phyloP scores from a whole-genome alignment of 2,888 invertebrate species.

The Euzetes globulus region DNA sequence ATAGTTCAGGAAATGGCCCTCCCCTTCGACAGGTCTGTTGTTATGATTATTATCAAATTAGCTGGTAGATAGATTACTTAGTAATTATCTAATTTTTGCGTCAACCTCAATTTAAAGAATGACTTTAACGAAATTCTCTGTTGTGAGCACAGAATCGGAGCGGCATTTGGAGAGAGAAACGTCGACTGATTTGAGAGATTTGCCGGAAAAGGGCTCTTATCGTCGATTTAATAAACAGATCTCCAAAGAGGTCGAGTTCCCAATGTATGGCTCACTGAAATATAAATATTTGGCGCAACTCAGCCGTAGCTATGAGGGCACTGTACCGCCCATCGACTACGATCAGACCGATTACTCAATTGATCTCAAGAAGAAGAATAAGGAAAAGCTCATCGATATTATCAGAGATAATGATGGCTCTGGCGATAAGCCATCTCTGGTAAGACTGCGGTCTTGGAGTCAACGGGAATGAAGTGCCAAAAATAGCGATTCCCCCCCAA shows the following conservation, averaged over 20 bases:
- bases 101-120: too few relatives aligned
- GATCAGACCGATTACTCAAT: slow-evolving; percentile 29
- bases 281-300: slow-evolving; percentile 12
- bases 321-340: slow-evolving; percentile 4
- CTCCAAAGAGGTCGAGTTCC: background rate
- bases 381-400: background rate
- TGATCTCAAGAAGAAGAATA: slow-evolving; percentile 14
- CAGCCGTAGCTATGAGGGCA: slow-evolving; percentile 5
- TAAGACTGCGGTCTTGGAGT: slow-evolving; percentile 2
- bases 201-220: background rate
- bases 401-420: background rate
- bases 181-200: background rate
- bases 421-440: background rate
- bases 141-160: too few relatives aligned
- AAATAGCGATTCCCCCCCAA: too few relatives aligned
- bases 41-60: too few relatives aligned
- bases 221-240: background rate
- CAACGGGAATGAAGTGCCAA: background rate
- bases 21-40: too few relatives aligned
- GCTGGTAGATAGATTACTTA: too few relatives aligned
- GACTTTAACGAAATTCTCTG: too few relatives aligned
- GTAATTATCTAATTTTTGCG: too few relatives aligned
- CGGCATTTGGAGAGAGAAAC: too few relatives aligned
- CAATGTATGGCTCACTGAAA: slow-evolving; percentile 7
- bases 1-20: too few relatives aligned